Percentiles rank a stretch among this genome's conserved stretches.
phyloP scores from a whole-genome alignment of 2,113 vertebrate genomes.

The Chloropsis hardwickii region DNA sequence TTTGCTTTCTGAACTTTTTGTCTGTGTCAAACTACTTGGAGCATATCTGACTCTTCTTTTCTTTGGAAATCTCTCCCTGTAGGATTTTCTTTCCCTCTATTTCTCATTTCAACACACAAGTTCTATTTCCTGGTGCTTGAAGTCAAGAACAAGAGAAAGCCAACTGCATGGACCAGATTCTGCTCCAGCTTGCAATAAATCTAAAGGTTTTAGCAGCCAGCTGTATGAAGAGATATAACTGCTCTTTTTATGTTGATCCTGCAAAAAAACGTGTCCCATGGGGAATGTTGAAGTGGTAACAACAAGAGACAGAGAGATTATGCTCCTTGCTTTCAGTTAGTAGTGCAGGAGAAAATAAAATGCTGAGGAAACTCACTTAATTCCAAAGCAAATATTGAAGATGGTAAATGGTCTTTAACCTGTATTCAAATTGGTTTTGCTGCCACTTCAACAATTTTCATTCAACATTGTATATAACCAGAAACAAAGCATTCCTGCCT shows the following conservation, averaged over 20 bases:
- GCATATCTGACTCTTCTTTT: background rate
- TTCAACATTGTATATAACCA: background rate
- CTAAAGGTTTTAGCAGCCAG: background rate
- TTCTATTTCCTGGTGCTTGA: background rate
- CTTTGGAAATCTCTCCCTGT: background rate
- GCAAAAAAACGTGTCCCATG: rapidly evolving
- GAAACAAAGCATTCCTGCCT: background rate
- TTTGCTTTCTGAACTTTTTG: background rate
- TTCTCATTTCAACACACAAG: background rate
- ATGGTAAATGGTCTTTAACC: background rate
- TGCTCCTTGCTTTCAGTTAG: background rate
- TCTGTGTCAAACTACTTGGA: background rate
- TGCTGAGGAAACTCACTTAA: background rate
- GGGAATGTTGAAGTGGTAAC: background rate
- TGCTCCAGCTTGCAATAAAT: background rate
- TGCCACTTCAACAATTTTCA: background rate
- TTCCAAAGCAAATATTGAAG: background rate
- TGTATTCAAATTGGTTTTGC: background rate
- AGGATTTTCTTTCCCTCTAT: background rate
- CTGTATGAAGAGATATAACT: background rate
- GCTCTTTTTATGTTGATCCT: background rate
- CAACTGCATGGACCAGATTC: background rate
- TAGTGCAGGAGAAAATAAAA: background rate
- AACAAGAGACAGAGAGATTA: background rate
- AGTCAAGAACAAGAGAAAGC: background rate